phyloP scores from a whole-genome alignment of 2,888 invertebrate genomes.

The Calameuta filiformis region DNA sequence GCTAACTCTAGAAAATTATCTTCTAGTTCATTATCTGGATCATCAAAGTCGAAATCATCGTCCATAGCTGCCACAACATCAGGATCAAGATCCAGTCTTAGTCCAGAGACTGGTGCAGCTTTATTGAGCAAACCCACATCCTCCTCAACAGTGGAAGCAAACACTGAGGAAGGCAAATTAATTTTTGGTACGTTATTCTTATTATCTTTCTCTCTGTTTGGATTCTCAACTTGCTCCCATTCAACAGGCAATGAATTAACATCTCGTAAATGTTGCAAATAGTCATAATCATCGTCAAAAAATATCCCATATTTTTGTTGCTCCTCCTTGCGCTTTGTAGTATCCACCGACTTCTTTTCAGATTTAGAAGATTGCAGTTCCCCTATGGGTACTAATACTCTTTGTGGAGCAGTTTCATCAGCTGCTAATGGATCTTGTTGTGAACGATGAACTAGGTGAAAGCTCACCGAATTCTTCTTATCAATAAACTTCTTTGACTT shows the following conservation, averaged over 20 bases:
- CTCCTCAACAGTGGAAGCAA: slow-evolving; percentile 88
- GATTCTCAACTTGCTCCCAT: slow-evolving; percentile 66
- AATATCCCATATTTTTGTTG: slow-evolving; percentile 90
- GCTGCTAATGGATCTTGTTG: slow-evolving; percentile 92
- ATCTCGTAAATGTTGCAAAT: slow-evolving; percentile 89
- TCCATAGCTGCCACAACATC: slow-evolving; percentile 94
- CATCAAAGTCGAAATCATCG: slow-evolving; percentile 88
- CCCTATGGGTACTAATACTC: slow-evolving; percentile 78
- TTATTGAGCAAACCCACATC: slow-evolving; percentile 85
- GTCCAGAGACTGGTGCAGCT: slow-evolving; percentile 77
- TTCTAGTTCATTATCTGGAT: slow-evolving; percentile 86
- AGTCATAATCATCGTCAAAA: slow-evolving; percentile 96
- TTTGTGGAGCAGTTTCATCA: slow-evolving; percentile 90
- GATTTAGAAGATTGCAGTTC: slow-evolving; percentile 38
- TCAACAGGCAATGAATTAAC: slow-evolving; percentile 70
- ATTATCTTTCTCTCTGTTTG: slow-evolving; percentile 39
- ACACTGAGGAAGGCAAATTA: slow-evolving; percentile 86
- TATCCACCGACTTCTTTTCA: slow-evolving; percentile 46
- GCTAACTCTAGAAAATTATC: slow-evolving; percentile 93
- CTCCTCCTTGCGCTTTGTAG: slow-evolving; percentile 74
- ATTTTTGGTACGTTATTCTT: slow-evolving; percentile 61
- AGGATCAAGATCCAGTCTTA: slow-evolving; percentile 84
- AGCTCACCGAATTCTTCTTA: slow-evolving; percentile 90
- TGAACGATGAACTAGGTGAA: slow-evolving; percentile 92
- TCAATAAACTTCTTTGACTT: slow-evolving; percentile 89